Evolutionary conservation across 1,140 invertebrate genomes (phyloP).

Genomic region (Colletes latitarsis): DNA sequence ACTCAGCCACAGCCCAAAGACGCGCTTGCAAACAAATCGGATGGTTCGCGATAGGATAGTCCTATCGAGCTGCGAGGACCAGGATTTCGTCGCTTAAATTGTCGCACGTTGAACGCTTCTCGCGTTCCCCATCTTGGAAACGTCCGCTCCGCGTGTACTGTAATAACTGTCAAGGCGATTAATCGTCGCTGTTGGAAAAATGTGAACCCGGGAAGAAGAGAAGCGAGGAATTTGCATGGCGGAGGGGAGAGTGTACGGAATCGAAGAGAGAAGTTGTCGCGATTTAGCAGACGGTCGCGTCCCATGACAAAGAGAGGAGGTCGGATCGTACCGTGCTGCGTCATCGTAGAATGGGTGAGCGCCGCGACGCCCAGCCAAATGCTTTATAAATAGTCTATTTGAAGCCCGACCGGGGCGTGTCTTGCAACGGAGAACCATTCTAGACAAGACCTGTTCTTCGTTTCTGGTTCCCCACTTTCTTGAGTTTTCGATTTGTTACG

Average conservation of each 20-base stretch:
- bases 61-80: neutral
- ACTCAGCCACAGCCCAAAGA: neutral
- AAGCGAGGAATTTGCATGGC: neutral
- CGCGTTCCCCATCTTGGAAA: too few species aligned
- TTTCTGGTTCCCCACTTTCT: neutral
- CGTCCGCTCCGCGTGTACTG: too few species aligned
- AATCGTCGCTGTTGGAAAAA: neutral
- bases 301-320: constrained; percentile 44
- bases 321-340: constrained; percentile 30
- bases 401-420: constrained; percentile 58
- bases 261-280: constrained; percentile 6
- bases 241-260: constrained; percentile 18
- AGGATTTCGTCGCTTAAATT: neutral
- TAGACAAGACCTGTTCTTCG: neutral
- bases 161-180: too few species aligned
- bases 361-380: constrained; percentile 13
- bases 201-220: constrained; percentile 7
- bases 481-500: neutral
- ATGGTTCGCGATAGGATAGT: neutral
- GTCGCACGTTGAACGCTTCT: too few species aligned
- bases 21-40: constrained; percentile 23
- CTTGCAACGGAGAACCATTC: constrained; percentile 39
- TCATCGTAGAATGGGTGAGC: constrained; percentile 69
- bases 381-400: constrained; percentile 66
- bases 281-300: constrained; percentile 43